Base-by-base conservation (phyloP, 2,888 invertebrate species). In the Quadriops clusia region DNA sequence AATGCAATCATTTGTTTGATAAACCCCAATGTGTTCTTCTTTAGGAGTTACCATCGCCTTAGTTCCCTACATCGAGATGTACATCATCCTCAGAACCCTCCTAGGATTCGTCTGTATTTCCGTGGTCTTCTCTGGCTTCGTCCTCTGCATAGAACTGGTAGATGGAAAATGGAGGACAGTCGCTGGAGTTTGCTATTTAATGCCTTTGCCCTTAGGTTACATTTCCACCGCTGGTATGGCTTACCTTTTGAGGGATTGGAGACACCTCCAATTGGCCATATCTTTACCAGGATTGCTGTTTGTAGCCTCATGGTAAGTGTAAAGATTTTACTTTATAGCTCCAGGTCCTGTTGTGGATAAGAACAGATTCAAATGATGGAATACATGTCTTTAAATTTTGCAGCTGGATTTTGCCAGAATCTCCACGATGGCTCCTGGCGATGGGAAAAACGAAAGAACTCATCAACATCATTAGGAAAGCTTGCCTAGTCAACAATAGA, bases 151-250 rank as follows among this genome's bases (percentile, higher is more conserved):
- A 44, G 84, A 84, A 55, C 62, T 81, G 32, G 81, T 83, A 3
- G 81, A 80, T 10, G 81, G 82, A 2, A 74, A 77, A 44, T 82
- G 82, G 81, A 68, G 82, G 37, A 82, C 81, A 3, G 74, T 83
- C 33, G 76, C 82, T 2, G 84, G 84, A 32, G 79, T 84, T 36
- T 80, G 79, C 45, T 83, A 82, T 56, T 70, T 83, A 47, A 80
- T 84, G 54, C 83, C 83, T 36, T 69, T 84, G 37, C 81, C 83
- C 9, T 54, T 83, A 29, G 76, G 81, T 22, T 84, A 82, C 50
- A 72, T 82, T 47, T 65, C 72, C 13, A 79, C 83, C 26, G 74
- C 83, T 0, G 71, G 77, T 2, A 62, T 82, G 32, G 83, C 81
- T 1, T 72, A 77, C 49, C 59, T 71, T 26, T 60, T 83, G 42